Evolutionary conservation across 2,113 vertebrate species (phyloP).

Genomic region (Hippocampus zosterae): DNA sequence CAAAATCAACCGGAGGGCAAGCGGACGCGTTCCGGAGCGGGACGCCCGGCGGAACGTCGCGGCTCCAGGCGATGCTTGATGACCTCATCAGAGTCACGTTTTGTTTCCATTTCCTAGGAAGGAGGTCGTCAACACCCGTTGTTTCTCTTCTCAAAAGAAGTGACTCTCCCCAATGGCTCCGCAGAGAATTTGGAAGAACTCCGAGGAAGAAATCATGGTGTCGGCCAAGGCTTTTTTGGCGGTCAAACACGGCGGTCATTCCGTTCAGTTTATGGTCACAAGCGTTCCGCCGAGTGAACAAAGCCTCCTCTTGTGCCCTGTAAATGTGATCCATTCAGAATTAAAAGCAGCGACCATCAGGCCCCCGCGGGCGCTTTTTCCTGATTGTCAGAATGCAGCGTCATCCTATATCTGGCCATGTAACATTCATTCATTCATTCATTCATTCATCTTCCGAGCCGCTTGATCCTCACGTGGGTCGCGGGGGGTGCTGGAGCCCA

Average conservation of each 20-base stretch:
- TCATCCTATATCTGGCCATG: too few species aligned
- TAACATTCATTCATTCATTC: too few species aligned
- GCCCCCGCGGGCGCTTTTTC: too few species aligned
- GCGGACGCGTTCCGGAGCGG: conserved; percentile 30
- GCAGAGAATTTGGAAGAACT: background rate
- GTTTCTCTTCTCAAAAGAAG: background rate
- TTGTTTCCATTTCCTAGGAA: background rate
- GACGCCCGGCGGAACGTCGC: background rate
- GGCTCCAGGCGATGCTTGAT: conserved; percentile 15
- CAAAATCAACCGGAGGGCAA: conserved; percentile 52
- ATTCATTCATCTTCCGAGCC: too few species aligned
- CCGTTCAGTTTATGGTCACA: background rate
- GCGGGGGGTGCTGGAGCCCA: too few species aligned
- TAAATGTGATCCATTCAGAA: background rate
- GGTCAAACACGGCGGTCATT: background rate
- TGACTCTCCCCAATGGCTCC: background rate
- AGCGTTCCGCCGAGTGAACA: background rate
- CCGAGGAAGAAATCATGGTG: background rate
- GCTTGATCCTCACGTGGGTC: too few species aligned
- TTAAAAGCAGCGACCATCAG: background rate
- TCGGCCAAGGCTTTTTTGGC: background rate
- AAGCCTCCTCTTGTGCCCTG: background rate
- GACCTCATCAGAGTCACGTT: background rate
- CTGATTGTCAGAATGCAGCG: too few species aligned
- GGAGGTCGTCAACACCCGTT: background rate